Conservation (phyloP, 1,140 invertebrate genomes). For the Thaumatotibia leucotreta region DNA sequence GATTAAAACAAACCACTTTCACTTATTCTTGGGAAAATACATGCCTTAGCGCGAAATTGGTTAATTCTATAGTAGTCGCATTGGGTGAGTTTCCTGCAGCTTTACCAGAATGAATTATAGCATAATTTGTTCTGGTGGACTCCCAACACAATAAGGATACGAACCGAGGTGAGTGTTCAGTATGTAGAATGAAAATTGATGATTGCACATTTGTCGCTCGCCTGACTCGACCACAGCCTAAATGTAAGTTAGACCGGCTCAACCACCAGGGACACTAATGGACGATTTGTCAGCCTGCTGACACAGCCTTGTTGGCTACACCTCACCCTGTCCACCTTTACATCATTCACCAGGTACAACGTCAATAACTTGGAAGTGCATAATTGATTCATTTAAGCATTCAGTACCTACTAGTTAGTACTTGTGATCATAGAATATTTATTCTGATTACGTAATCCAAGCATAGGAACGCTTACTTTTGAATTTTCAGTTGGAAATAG, state of each 20-base stretch:
- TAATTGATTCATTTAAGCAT: no score
- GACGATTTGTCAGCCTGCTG: conserved; percentile 12
- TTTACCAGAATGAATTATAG: conserved; percentile 32
- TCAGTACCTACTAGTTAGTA: no score
- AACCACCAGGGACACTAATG: not conserved
- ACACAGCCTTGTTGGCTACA: not conserved
- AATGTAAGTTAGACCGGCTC: conserved; percentile 11
- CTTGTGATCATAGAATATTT: no score
- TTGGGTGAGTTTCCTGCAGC: conserved; percentile 24
- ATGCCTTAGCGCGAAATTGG: conserved; percentile 14
- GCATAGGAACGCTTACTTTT: not conserved
- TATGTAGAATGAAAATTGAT: conserved; percentile 20
- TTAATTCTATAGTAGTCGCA: conserved; percentile 15
- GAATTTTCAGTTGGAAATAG: not conserved
- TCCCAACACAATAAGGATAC: conserved; percentile 19
- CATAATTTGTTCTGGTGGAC: conserved; percentile 34
- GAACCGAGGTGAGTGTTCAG: conserved; percentile 18
- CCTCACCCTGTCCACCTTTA: not conserved
- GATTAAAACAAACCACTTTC: not conserved
- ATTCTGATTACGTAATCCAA: not conserved
- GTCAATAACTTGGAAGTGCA: no score
- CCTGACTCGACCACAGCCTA: conserved; percentile 8
- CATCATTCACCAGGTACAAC: no score
- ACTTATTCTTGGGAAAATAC: not conserved
- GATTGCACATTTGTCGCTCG: conserved; percentile 15